Conservation (phyloP, 1,140 invertebrate genomes). For the Listronotus oregonensis region DNA sequence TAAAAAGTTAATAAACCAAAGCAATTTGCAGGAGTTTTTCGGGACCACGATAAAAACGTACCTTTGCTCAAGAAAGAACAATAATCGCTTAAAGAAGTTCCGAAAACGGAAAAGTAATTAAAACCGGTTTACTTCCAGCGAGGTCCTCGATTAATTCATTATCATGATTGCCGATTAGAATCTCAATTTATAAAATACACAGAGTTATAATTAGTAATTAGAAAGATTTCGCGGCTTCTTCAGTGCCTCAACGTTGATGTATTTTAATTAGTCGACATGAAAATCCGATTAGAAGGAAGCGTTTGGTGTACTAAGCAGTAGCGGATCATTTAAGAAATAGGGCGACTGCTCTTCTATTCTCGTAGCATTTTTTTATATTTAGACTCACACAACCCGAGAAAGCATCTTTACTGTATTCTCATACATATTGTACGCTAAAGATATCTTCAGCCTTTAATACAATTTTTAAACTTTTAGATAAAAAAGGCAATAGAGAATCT, state of each 20-base stretch:
- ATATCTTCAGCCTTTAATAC: too few relatives aligned
- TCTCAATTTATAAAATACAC: slow-evolving; percentile 57
- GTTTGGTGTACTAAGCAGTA: slow-evolving; percentile 49
- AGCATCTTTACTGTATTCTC: too few relatives aligned
- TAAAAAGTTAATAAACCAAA: slow-evolving; percentile 37
- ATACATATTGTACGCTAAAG: too few relatives aligned
- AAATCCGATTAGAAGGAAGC: slow-evolving; percentile 53
- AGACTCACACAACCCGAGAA: too few relatives aligned
- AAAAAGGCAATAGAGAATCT: too few relatives aligned
- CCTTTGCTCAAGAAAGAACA: slow-evolving; percentile 32
- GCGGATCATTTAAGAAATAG: too few relatives aligned
- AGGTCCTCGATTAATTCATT: slow-evolving; percentile 55
- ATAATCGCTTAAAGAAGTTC: slow-evolving; percentile 44
- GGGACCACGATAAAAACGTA: slow-evolving; percentile 34
- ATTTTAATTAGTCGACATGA: slow-evolving; percentile 54
- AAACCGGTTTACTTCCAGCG: slow-evolving; percentile 49
- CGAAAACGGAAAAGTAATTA: slow-evolving; percentile 50
- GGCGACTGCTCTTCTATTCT: too few relatives aligned
- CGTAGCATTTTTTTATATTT: too few relatives aligned
- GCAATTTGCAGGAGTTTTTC: slow-evolving; percentile 31
- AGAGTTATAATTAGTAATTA: slow-evolving; percentile 56
- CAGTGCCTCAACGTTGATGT: slow-evolving; percentile 48
- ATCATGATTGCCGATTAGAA: slow-evolving; percentile 56
- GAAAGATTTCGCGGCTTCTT: slow-evolving; percentile 47
- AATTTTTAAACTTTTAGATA: too few relatives aligned